Evolutionary conservation across 2,797 vertebrate species (phyloP).

Genomic region (Acestrorhynchus altus): DNA sequence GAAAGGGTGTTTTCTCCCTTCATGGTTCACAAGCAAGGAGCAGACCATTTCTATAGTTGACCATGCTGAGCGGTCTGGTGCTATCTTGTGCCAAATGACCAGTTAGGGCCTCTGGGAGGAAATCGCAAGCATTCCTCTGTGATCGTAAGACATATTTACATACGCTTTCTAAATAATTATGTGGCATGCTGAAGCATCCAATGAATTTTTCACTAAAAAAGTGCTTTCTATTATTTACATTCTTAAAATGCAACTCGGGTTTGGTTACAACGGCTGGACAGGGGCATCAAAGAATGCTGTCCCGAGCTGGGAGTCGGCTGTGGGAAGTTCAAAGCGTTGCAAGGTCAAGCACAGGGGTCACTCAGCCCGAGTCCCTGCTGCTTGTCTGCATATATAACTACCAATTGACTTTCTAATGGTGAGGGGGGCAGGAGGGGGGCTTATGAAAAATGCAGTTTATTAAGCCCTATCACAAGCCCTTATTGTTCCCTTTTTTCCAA

Average conservation of each 20-base stretch:
- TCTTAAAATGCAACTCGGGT: slow-evolving; percentile 78
- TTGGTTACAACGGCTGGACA: slow-evolving; percentile 73
- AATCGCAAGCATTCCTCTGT: slow-evolving; percentile 76
- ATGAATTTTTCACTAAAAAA: slow-evolving; percentile 74
- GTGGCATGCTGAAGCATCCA: slow-evolving; percentile 73
- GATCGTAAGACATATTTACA: slow-evolving; percentile 79
- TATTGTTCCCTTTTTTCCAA: slow-evolving; percentile 61
- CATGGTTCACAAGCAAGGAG: slow-evolving; percentile 55
- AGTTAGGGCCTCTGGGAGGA: slow-evolving; percentile 74
- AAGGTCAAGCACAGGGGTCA: slow-evolving; percentile 78
- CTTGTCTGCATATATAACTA: slow-evolving; percentile 75
- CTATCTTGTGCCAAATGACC: slow-evolving; percentile 76
- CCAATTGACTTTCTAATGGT: slow-evolving; percentile 79
- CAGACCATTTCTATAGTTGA: slow-evolving; percentile 65
- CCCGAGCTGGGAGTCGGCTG: slow-evolving; percentile 57
- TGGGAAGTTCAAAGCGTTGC: slow-evolving; percentile 74
- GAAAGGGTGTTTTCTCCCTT: slow-evolving; percentile 60
- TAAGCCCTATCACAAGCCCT: slow-evolving; percentile 65
- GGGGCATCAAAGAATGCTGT: slow-evolving; percentile 71
- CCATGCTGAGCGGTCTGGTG: slow-evolving; percentile 65
- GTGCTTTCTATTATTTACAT: slow-evolving; percentile 79
- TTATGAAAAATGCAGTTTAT: slow-evolving; percentile 76
- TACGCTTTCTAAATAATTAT: slow-evolving; percentile 77
- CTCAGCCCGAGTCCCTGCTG: slow-evolving; percentile 69
- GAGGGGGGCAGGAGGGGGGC: slow-evolving; percentile 57